Evolutionary conservation across 1,140 invertebrate species (phyloP), one percentile per base, ranked within the genome.

Genomic region (Drosophila sechellia): DNA sequence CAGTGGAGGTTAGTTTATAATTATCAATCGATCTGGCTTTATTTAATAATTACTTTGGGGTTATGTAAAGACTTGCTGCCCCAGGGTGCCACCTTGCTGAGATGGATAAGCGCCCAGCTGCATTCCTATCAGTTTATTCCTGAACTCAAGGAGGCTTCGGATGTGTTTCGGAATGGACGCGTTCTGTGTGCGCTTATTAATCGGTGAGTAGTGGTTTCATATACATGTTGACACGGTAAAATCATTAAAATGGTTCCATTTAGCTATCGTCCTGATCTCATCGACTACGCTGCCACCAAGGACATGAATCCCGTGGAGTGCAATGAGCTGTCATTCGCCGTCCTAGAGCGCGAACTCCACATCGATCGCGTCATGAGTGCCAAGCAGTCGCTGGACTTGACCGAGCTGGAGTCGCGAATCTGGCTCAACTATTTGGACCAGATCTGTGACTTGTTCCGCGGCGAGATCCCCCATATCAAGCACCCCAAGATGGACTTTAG

Each of bases 351-450:
- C 46, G 96, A 97, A 91, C 86, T 92, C 58, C 79, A 95, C 43
- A 95, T 98, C 76, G 92, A 94, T 25, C 95, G 96, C n/a, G 95
- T 96, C 40, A 96, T 98, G 95, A 95, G 94, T 25, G 96, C 95
- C n/a, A 93, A 94, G 72, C 97, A 98, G 91, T 96, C 97, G 93
- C 94, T 95, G 3, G 93, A 95, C 43, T 94, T 95, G 74, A 94
- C 94, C 17, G 93, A 94, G 40, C 95, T 96, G 10, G 97, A 98
- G 90, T 95, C 95, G 79, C 93, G 96, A 31, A 93, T 94, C 2
- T 96, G 97, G 95, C 94, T 97, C 40, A 95, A 95, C 45, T 98
- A 98, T 90, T 93, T 98, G 43, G 95, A 96, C n/a, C 96, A 97
- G 93, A 94, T 98, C 72, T 97, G 97, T 91, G 96, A 97, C 85